A percentile compares a stretch with the other conserved stretches of the same genome.
Conservation (phyloP, 1,140 invertebrate species). For the Aphaenogaster rudis region DNA sequence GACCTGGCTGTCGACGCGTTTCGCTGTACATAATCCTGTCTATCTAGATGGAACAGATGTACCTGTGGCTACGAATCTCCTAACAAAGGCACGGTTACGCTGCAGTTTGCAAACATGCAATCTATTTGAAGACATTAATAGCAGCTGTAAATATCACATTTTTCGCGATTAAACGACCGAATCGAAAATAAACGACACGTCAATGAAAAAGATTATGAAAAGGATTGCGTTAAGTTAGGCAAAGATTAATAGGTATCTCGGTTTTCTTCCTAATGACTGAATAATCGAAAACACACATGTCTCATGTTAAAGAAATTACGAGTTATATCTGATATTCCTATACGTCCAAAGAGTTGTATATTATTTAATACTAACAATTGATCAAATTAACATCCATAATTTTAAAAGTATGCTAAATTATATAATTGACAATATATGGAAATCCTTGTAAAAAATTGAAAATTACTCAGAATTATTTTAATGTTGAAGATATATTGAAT, state of each 20-base stretch:
- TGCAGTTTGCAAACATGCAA: slow-evolving; percentile 43
- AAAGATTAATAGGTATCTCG: neutral
- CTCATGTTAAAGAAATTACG: neutral
- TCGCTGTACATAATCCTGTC: slow-evolving; percentile 65
- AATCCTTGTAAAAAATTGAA: neutral
- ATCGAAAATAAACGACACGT: neutral
- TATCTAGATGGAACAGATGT: slow-evolving; percentile 34
- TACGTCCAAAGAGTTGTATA: neutral
- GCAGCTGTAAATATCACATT: slow-evolving; percentile 20
- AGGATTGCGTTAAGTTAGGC: neutral
- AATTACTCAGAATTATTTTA: neutral
- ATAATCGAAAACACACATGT: neutral
- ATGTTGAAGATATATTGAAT: neutral
- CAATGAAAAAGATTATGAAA: slow-evolving; percentile 19
- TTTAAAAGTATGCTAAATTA: neutral
- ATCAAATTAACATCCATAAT: neutral
- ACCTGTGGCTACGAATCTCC: slow-evolving; percentile 11
- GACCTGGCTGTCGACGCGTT: slow-evolving; percentile 73
- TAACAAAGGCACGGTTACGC: slow-evolving; percentile 44
- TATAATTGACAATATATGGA: neutral
- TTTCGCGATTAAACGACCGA: slow-evolving; percentile 4
- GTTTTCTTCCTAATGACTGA: neutral
- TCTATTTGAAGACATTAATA: slow-evolving; percentile 54
- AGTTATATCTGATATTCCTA: neutral
- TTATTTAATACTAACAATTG: neutral